Evolutionary conservation across 1,140 invertebrate species (phyloP), one percentile per base, ranked within the genome.

Genomic region (Argopecten irradians): DNA sequence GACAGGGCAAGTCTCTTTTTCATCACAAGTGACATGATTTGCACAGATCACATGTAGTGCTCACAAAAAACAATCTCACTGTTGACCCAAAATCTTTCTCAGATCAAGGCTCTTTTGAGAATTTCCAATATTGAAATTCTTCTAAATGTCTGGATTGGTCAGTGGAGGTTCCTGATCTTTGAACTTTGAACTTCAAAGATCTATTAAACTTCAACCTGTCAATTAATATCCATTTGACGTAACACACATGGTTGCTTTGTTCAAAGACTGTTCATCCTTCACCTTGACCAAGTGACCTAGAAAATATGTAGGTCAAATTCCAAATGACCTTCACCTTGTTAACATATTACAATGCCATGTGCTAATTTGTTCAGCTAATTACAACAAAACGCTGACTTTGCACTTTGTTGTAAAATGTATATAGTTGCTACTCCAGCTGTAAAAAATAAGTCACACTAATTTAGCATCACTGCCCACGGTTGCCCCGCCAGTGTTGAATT

Each of bases 401-500:
- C 55, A 71, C 22, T 71, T 28, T 71, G n/a, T 71, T 1, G 0
- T 5, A 71, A 71, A 71, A 71, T 71, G 28, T 71, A 71, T 71
- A 71, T 71, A n/a, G n/a, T 28, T 28, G 16, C 7, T 28, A 16
- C 55, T 71, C 55, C 55, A 71, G 55, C 55, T 71, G 55, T 71
- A n/a, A 71, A 71, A 71, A 71, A 28, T 71, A 71, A 71, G 55
- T 71, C 55, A 71, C 55, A 71, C 55, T 71, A 71, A 71, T 71
- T 71, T 71, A 71, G 55, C 55, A 8, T 71, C 55, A 28, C 55
- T n/a, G 55, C 55, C 43, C 43, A 46, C 14, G 22, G 5, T 46
- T 71, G 55, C 55, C 28, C 55, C n/a, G n/a, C n/a, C 55, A 55
- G 55, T 71, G 55, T 71, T 71, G 55, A 71, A 71, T 28, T 46